These are phyloP conservation scores for Leptatherina wallacei DNA, from an alignment of 2,797 vertebrate species.

Conservation along the genomic window DNA sequence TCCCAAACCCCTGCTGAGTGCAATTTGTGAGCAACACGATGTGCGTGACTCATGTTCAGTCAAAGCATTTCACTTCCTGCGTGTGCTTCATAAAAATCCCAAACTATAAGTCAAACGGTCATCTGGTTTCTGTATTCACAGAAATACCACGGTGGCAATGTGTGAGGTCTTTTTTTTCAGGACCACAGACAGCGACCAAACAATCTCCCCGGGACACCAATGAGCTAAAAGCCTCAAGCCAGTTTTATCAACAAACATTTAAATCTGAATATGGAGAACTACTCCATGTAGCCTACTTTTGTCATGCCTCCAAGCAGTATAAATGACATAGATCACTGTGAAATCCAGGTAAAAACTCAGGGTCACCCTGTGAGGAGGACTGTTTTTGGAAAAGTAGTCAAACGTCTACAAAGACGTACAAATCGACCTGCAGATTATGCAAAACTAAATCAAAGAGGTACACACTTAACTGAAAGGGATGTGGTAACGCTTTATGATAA, in stretches of 20 bases:
- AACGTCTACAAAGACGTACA: not conserved
- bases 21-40: conserved; percentile 27
- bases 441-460: not conserved
- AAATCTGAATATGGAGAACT: conserved; percentile 14
- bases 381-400: not conserved
- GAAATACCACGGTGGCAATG: conserved; percentile 1
- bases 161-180: conserved; percentile 53
- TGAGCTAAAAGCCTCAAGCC: not conserved
- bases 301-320: not conserved
- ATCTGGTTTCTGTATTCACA: not conserved
- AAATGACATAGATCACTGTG: not conserved
- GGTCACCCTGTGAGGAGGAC: not conserved
- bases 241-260: conserved; percentile 25
- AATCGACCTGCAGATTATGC: too few relatives aligned
- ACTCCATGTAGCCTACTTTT: conserved; percentile 9
- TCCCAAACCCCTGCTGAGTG: conserved; percentile 43
- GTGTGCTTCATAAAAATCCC: not conserved
- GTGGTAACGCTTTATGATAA: too few relatives aligned
- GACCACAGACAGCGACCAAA: conserved; percentile 65
- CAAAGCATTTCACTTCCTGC: conserved; percentile 26
- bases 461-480: too few relatives aligned
- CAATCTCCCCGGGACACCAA: conserved; percentile 14
- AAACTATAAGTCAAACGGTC: not conserved
- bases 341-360: not conserved
- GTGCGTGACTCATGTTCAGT: conserved; percentile 52